phyloP scores from a whole-genome alignment of 2,113 vertebrate genomes.

The Tringa solitaria region DNA sequence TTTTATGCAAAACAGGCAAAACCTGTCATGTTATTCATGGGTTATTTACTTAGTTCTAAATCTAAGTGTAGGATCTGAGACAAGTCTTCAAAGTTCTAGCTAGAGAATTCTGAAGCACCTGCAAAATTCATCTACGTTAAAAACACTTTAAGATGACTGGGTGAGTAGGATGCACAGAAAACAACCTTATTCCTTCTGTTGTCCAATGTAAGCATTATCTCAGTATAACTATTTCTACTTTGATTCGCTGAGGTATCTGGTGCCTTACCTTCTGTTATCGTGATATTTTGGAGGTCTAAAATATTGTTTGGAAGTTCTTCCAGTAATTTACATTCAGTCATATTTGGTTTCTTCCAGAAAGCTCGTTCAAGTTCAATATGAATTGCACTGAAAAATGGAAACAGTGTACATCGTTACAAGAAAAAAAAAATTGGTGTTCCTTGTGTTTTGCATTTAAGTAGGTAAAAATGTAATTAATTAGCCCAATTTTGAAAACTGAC shows the following conservation, averaged over 20 bases:
- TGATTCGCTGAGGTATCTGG: background rate
- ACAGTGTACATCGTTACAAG: background rate
- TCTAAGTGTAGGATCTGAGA: background rate
- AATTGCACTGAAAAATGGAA: slow-evolving; percentile 62
- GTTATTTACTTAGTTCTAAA: background rate
- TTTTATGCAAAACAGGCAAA: background rate
- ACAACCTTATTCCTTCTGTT: background rate
- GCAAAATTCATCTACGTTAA: background rate
- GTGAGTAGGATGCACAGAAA: background rate
- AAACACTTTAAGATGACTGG: background rate
- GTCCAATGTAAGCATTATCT: background rate
- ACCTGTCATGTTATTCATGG: background rate
- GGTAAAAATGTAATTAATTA: background rate
- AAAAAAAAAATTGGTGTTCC: background rate
- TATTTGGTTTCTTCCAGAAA: slow-evolving; percentile 77
- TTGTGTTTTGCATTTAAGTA: background rate
- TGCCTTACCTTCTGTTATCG: slow-evolving; percentile 80
- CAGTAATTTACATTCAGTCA: slow-evolving; percentile 72
- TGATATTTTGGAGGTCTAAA: slow-evolving; percentile 74
- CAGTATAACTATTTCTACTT: background rate
- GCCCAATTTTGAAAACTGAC: background rate
- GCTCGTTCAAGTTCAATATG: slow-evolving; percentile 45
- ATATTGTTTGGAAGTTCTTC: slow-evolving; percentile 73
- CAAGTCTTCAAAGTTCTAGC: background rate
- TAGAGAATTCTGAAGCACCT: background rate